Percentiles rank a stretch among this genome's conserved stretches.
Conservation (phyloP, 2,888 invertebrate genomes). For the Drosophila mimica region DNA sequence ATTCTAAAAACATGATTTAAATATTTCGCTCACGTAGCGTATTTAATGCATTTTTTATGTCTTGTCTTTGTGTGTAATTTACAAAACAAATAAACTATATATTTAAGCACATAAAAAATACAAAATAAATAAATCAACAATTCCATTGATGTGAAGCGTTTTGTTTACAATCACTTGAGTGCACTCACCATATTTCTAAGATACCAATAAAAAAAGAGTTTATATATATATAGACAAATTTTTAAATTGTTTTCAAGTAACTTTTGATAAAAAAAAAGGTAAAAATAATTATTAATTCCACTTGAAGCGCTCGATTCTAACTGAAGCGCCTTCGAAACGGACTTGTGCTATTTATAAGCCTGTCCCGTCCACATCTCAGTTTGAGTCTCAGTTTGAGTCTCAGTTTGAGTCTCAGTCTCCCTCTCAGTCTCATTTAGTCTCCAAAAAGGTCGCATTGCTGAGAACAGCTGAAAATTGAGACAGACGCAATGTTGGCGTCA, state of each 20-base stretch:
- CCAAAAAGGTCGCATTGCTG: constrained; percentile 54
- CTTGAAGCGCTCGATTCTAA: constrained; percentile 66
- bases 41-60: constrained; percentile 52
- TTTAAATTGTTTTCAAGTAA: constrained; percentile 9
- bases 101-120: background rate
- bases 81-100: background rate
- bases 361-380: constrained; percentile 23
- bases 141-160: constrained; percentile 33
- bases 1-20: constrained; percentile 23
- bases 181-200: constrained; percentile 56
- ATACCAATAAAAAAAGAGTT: constrained; percentile 5
- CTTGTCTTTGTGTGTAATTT: constrained; percentile 57
- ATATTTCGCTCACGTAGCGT: constrained; percentile 62
- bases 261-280: constrained; percentile 13
- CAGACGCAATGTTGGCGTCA: constrained; percentile 70
- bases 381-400: constrained; percentile 9
- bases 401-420: constrained; percentile 10
- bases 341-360: constrained; percentile 72
- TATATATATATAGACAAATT: constrained; percentile 4
- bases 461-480: constrained; percentile 70
- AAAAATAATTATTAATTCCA: constrained; percentile 22
- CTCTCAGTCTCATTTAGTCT: constrained; percentile 14
- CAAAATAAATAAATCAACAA: constrained; percentile 7
- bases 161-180: constrained; percentile 48
- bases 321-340: constrained; percentile 69